Conservation (phyloP, 2,113 vertebrate genomes). For the Apodemus speciosus region DNA sequence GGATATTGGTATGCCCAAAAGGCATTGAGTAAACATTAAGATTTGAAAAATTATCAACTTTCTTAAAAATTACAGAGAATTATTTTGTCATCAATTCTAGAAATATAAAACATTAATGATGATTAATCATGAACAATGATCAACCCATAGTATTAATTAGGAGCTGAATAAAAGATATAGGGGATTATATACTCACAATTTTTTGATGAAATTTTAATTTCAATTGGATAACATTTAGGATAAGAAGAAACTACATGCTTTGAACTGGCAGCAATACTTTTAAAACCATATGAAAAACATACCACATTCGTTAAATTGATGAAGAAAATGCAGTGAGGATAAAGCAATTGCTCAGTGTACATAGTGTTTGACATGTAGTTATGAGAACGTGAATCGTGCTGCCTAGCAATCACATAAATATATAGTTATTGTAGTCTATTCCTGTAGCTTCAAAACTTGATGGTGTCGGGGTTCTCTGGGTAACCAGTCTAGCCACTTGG, state of each 20-base stretch:
- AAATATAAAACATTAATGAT: neutral
- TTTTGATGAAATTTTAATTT: neutral
- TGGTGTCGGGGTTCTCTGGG: fast-evolving
- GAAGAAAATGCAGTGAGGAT: neutral
- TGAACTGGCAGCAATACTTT: neutral
- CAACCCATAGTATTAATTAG: neutral
- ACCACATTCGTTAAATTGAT: no score
- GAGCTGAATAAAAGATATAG: no score
- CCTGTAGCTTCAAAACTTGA: neutral
- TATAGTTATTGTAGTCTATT: no score
- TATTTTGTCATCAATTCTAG: neutral
- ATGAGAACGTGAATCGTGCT: no score
- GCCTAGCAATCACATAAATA: neutral
- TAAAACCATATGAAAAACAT: neutral
- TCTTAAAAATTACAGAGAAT: neutral
- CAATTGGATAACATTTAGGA: neutral
- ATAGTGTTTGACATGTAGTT: neutral
- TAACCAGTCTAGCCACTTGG: neutral
- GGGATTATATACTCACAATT: neutral
- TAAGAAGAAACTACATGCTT: neutral
- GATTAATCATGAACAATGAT: neutral
- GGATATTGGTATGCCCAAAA: neutral
- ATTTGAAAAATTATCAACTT: neutral
- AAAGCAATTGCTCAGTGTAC: neutral
- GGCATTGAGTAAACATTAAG: neutral